Conservation (phyloP, 37 sponge, comb jelly and placozoan species). For the Theonella swinhoei region DNA sequence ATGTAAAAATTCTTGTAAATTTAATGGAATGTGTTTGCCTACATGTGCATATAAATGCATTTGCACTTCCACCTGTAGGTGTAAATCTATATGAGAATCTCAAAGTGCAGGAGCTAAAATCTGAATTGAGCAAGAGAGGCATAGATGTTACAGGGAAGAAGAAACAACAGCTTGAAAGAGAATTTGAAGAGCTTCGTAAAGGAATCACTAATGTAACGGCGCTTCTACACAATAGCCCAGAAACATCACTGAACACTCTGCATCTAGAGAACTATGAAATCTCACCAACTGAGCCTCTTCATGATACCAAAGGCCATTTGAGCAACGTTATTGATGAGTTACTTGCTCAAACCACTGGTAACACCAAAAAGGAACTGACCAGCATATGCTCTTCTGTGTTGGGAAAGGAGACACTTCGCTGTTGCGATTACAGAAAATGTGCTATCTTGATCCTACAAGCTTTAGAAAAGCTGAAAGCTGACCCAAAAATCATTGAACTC, state of each 20-base stretch:
- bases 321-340: slow-evolving; percentile 11
- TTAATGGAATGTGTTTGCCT: no score
- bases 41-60: no score
- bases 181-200: neutral
- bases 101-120: slow-evolving; percentile 15
- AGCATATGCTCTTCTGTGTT: neutral
- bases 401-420: slow-evolving; percentile 1
- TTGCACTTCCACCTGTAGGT: no score
- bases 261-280: slow-evolving; percentile 3
- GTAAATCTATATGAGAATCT: slow-evolving; percentile 4
- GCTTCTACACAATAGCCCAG: slow-evolving; percentile 12
- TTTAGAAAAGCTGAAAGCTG: neutral
- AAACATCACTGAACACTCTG: neutral
- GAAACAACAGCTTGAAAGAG: slow-evolving; percentile 9
- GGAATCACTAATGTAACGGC: slow-evolving; percentile 22
- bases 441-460: neutral
- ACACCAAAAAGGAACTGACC: neutral
- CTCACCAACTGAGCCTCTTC: neutral
- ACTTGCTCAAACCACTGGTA: neutral
- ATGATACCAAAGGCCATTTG: slow-evolving; percentile 18
- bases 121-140: slow-evolving; percentile 9
- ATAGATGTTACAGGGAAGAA: neutral
- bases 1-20: no score
- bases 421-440: slow-evolving; percentile 6
- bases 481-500: neutral